Base-by-base conservation (phyloP, 2,888 invertebrate genomes). In the Oxycera nigricornis region DNA sequence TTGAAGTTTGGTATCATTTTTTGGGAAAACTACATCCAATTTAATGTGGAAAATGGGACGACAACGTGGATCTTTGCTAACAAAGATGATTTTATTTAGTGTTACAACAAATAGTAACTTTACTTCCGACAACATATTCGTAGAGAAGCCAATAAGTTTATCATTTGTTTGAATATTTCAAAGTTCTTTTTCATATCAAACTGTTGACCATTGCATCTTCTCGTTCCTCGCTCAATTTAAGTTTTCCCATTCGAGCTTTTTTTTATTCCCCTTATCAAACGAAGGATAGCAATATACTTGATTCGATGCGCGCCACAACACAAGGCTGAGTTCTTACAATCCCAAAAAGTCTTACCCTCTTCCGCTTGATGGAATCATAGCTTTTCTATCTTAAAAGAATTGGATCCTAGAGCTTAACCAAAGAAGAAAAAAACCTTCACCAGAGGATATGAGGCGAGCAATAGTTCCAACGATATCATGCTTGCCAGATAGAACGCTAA, bases 231-330 rank as follows among this genome's bases (percentile, higher is more conserved):
- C 31, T 61, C 31, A 20, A 61, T 2, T 61, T 2, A 61, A 61
- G 61, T 31, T 61, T 31, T 61, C 61, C 31, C 28, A 11, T 2
- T 31, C 1, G 61, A 61, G 61, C 61, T 61, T 61, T 61, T 46
- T 61, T 17, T 9, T 28, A 61, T 28, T 31, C 26, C 31, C 61
- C 61, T 59, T 59, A 31, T 61, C 31, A 61, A 61, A 46, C 3
- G 3, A 61, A 61, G 31, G 31, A 24, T 61, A n/a, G 20, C 17
- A 22, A 59, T 26, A 28, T 31, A 61, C 28, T 31, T 31, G 31
- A 61, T 61, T 61, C 61, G 31, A 17, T 61, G n/a, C 31, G 61
- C 30, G 30, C 31, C 61, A 17, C 61, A 31, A 30, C 20, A 31
- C 24, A 61, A 61, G 30, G 28, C 28, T 24, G 1, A 11, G 59